Conservation (phyloP, 2,113 vertebrate species). For the Ceratotherium simum region DNA sequence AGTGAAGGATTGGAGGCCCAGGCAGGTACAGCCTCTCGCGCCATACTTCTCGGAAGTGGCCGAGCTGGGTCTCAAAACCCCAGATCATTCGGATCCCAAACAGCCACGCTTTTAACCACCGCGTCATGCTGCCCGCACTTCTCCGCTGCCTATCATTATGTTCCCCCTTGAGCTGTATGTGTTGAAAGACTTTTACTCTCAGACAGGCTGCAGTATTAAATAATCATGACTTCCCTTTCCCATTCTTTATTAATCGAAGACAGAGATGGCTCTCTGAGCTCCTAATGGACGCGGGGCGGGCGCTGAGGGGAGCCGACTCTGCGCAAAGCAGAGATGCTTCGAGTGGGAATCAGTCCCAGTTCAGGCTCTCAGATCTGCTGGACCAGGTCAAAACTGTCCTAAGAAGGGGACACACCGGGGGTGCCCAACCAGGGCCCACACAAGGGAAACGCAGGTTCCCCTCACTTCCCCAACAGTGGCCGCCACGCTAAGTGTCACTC, state of each 20-base stretch:
- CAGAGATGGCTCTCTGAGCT: neutral
- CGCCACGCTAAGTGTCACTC: neutral
- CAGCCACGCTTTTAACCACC: neutral
- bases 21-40: rapidly evolving
- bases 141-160: neutral
- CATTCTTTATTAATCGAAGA: conserved; percentile 53
- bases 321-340: neutral
- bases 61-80: neutral
- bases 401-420: neutral
- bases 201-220: conserved; percentile 14
- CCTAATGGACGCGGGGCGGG: neutral
- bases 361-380: neutral
- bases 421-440: neutral
- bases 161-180: neutral
- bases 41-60: neutral
- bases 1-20: rapidly evolving
- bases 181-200: conserved; percentile 28
- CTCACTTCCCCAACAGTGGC: neutral
- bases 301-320: neutral
- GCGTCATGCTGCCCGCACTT: rapidly evolving
- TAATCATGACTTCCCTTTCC: conserved; percentile 29
- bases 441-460: neutral
- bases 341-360: rapidly evolving
- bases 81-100: neutral
- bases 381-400: neutral